Conservation (phyloP, 2,113 vertebrate species). For the Pomatostomus ruficeps region DNA sequence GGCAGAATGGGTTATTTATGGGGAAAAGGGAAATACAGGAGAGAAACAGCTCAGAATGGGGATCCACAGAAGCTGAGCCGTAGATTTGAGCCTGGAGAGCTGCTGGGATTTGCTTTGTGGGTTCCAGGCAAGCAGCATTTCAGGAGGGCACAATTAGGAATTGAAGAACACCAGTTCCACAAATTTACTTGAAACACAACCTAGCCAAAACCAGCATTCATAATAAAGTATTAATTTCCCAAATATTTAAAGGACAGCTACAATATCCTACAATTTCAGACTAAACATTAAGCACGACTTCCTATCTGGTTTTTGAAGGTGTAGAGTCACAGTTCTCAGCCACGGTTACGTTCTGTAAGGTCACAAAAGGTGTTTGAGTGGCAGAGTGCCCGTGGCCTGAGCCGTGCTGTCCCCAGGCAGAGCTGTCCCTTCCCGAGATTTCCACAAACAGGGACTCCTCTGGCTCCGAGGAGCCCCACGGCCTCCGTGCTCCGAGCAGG, state of each 20-base stretch:
- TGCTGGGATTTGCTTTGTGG: not conserved
- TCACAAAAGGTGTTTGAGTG: not conserved
- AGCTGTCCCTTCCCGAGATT: not conserved
- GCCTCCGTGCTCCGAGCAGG: not conserved
- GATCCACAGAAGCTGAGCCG: not conserved
- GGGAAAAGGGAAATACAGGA: not conserved
- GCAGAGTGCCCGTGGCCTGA: not conserved
- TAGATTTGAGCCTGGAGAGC: not conserved
- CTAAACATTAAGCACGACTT: not conserved
- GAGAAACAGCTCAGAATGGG: not conserved
- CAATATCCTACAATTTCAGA: not conserved
- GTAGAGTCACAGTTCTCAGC: not conserved
- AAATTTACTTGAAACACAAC: not conserved
- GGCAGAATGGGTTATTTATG: not conserved
- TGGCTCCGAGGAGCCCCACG: not conserved
- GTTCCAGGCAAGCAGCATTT: not conserved
- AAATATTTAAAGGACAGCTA: not conserved
- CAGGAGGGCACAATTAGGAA: not conserved
- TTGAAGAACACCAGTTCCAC: not conserved
- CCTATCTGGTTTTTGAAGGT: not conserved
- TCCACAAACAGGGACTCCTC: not conserved
- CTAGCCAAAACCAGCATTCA: not conserved
- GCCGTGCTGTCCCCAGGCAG: not conserved
- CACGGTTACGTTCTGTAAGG: fast-evolving
- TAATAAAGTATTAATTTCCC: not conserved